phyloP scores from a whole-genome alignment of 2,797 vertebrate species.

The Propithecus perrieri region DNA sequence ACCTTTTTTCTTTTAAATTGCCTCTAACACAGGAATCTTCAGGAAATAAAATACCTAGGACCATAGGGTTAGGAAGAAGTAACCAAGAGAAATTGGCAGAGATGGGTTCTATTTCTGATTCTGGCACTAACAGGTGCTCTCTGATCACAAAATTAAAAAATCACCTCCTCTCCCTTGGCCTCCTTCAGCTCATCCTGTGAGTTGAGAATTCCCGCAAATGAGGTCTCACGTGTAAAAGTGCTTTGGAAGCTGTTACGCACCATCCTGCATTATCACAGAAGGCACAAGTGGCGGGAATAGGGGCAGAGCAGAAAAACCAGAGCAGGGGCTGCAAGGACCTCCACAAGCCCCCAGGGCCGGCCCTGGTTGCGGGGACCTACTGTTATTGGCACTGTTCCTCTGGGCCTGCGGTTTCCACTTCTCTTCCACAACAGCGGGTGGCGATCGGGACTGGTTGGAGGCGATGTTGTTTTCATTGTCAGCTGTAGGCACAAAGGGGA shows the following conservation, averaged over 20 bases:
- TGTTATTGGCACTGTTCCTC: slow-evolving; percentile 93
- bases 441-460: slow-evolving; percentile 93
- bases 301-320: background rate
- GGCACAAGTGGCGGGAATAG: no score
- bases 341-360: rapidly evolving
- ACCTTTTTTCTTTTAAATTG: background rate
- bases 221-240: background rate
- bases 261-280: rapidly evolving
- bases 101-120: background rate
- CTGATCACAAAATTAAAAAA: no score
- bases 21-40: background rate
- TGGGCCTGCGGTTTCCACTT: slow-evolving; percentile 91
- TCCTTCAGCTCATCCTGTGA: background rate
- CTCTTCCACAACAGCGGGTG: slow-evolving; percentile 91
- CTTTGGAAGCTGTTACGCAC: background rate
- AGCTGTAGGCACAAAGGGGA: slow-evolving; percentile 86
- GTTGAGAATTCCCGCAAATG: background rate
- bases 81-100: background rate
- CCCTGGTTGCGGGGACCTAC: slow-evolving; percentile 84
- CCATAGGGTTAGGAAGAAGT: background rate
- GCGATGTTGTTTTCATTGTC: slow-evolving; percentile 97
- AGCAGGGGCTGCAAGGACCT: background rate
- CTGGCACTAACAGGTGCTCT: background rate
- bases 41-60: background rate
- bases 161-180: background rate